Base-by-base conservation (phyloP, 2,113 vertebrate genomes). In the Apus apus region DNA sequence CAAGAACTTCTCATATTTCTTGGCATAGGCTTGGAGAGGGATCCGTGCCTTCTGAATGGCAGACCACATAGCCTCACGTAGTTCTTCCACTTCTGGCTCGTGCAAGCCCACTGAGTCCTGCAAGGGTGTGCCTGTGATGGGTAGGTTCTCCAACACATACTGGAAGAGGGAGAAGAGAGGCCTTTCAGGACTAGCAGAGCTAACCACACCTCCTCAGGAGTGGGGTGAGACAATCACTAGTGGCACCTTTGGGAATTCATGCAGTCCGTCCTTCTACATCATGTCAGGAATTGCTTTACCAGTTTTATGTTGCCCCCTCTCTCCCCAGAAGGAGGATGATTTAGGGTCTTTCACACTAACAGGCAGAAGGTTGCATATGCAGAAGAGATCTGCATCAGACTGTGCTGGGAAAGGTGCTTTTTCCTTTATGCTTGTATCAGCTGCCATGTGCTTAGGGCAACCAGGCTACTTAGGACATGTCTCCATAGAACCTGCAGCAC, bases 131-230 rank as follows among this genome's bases (percentile, higher is more conserved):
- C 88, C 98, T 16, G 97, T 96, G 60, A 98, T 96, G n/a, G 97
- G 98, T 64, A 99, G 76, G 36, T 98, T 98, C 96, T 98, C 97
- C 98, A 99, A 95, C 83, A 99, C 98, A 93, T 98, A 98, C 99
- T 99, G 86, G 20, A 78, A 80, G 58, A 84, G 67, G 12, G 81
- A 87, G 56, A 45, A 57, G 23, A 89, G 61, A 57, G 30, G 29
- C 43, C 62, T 72, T 82, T 95, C 45, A 88, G 73, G 61, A 82
- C 36, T n/a, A 80, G 85, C 45, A 92, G 60, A 46, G 40, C 10
- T 71, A 75, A 75, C 8, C 54, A 22, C 11, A 43, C 9, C 27
- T 36, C 46, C 34, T 46, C 65, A 78, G 48, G 22, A 65, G 45
- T 74, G 19, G 13, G 7, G 29, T 1, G 22, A 93, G 13, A 51